Evolutionary conservation across 1,140 invertebrate genomes (phyloP), one percentile per base, ranked within the genome.

Genomic region (Antheraea pernyi): DNA sequence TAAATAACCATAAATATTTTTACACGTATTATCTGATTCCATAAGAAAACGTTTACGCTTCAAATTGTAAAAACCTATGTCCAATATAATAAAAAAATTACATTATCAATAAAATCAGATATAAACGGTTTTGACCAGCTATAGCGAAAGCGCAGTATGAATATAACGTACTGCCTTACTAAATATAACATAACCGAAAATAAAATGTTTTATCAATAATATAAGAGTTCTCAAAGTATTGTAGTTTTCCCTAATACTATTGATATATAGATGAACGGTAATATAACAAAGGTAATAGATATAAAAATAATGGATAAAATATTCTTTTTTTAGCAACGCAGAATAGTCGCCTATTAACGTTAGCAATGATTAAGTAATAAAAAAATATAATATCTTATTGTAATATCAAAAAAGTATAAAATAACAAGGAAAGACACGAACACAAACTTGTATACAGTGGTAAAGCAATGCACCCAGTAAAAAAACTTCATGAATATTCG

Each of bases 401-500:
- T 42, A 42, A 9, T 42, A 42, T 42, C 11, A 42, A 8, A 42
- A 8, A 42, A 42, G 39, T 9, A 30, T 8, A 36, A 9, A 64
- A 65, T 18, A 13, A 19, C n/a, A 42, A 22, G n/a, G 18, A 30
- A 63, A 64, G 18, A 68, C 64, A 65, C 61, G 19, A 11, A 64
- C 30, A 39, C 37, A 42, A 16, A 64, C 30, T 6, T 7, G 37
- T 39, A 72, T 46, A 53, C 4, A 65, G 16, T 59, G 48, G 37
- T 19, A 79, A 75, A 75, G 74, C 73, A 80, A 75, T 77, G 81
- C 76, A 79, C 73, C 76, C 59, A 9, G 69, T 74, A 78, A 80
- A 76, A 73, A 78, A 75, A 65, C 67, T 67, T 78, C 76, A 76
- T 78, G 79, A 79, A 82, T 82, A 84, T 79, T 80, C 76, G 73